Evolutionary conservation across 2,888 invertebrate genomes (phyloP), one percentile per base, ranked within the genome.

Genomic region (Leucoma salicis): DNA sequence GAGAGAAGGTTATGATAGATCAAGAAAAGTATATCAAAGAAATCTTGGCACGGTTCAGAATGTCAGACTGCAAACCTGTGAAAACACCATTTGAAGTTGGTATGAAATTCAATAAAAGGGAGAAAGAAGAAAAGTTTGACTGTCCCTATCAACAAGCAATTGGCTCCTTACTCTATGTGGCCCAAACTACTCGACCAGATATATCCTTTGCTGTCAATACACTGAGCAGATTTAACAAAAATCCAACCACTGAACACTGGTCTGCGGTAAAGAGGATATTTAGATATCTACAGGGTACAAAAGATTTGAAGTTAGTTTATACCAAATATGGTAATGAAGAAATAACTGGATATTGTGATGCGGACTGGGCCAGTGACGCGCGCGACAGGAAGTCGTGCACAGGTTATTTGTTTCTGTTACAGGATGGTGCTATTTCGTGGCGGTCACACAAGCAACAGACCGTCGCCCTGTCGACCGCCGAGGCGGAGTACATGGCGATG

Each of bases 401-500:
- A 1, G 60, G 58, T 12, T 56, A 56, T 16, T 24, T 55, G 11
- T 57, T 58, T 48, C 6, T 55, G 33, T 52, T 54, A 11, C 53
- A 60, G 39, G 53, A 46, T 27, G 60, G 46, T 41, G 53, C 53
- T 10, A 43, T 60, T 0, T 50, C 51, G 0, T 65, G 61, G 63
- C 2, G 41, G 0, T 60, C 63, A 4, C 38, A 11, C 31, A 65
- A 54, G 35, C 63, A 63, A 21, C 59, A 56, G 36, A 60, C 60
- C 5, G 53, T 65, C 0, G n/a, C n/a, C n/a, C n/a, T n/a, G n/a
- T n/a, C n/a, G n/a, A n/a, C n/a, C n/a, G n/a, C n/a, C n/a, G n/a
- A 60, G 21, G 57, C 62, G 0, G 57, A 62, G 34, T 60, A 62
- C 40, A 58, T 64, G 57, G 13, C 59, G 3, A 53, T 62, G 52